These are phyloP conservation scores for Polymixis flavicincta DNA, from an alignment of 2,888 invertebrate genomes.

Conservation along the genomic window DNA sequence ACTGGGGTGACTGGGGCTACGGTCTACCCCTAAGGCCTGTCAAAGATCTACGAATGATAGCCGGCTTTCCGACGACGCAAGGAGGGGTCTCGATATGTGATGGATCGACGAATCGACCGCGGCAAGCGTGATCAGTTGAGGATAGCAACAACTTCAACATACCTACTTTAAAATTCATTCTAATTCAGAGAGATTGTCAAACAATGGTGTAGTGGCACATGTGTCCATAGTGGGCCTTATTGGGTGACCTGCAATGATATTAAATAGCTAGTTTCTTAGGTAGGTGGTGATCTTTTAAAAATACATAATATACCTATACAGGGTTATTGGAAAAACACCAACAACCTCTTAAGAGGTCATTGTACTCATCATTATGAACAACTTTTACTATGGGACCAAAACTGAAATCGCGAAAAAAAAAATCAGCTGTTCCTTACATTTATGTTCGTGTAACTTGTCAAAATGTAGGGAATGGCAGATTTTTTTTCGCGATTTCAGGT, in stretches of 20 bases:
- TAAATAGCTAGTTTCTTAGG: not conserved
- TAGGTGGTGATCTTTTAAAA: not conserved
- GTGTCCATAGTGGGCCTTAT: conserved; percentile 1
- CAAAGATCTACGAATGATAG: too few species aligned
- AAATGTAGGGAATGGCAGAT: too few species aligned
- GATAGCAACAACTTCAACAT: conserved; percentile 36
- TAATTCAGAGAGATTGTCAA: conserved; percentile 18
- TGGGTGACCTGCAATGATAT: not conserved
- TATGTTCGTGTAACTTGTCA: too few species aligned
- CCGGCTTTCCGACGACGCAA: not conserved
- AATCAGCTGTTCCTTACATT: too few species aligned
- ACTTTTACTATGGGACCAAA: too few species aligned
- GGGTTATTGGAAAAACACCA: too few species aligned
- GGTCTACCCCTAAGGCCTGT: not conserved
- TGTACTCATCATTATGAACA: too few species aligned
- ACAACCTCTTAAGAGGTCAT: too few species aligned
- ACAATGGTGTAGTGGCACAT: conserved; percentile 12
- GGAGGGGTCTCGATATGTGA: too few species aligned
- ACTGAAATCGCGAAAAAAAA: too few species aligned
- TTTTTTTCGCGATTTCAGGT: too few species aligned
- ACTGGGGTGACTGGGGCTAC: not conserved
- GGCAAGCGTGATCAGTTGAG: conserved; percentile 12
- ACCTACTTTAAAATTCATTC: conserved; percentile 39
- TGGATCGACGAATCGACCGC: too few species aligned
- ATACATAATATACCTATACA: not conserved